Evolutionary conservation across 2,888 invertebrate species (phyloP).

Genomic region (Cyclophora punctaria): DNA sequence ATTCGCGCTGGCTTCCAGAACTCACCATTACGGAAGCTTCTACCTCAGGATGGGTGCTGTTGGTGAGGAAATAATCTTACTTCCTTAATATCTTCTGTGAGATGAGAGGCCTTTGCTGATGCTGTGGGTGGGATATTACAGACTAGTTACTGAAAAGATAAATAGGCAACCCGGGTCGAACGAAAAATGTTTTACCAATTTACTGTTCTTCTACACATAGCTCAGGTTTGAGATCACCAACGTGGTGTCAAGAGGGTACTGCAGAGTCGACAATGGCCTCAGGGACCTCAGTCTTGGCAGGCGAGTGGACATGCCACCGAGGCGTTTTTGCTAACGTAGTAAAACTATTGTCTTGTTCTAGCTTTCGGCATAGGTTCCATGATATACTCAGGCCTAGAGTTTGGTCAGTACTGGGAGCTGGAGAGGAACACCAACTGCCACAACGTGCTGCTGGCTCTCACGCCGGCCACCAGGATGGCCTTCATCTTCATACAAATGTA

Average conservation of each 20-base stretch:
- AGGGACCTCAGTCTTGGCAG: too few relatives aligned
- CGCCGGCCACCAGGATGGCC: constrained; percentile 93
- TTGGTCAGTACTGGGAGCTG: constrained; percentile 95
- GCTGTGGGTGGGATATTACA: too few relatives aligned
- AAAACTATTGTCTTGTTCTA: constrained; percentile 40
- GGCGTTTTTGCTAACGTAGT: not conserved
- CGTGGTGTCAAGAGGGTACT: too few relatives aligned
- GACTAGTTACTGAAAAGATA: too few relatives aligned
- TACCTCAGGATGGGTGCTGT: constrained; percentile 95
- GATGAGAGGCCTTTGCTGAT: not conserved
- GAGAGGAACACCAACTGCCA: constrained; percentile 93
- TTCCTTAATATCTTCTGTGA: too few relatives aligned
- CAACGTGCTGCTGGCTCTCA: constrained; percentile 90
- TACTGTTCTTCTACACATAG: not conserved
- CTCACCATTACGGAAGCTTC: constrained; percentile 92
- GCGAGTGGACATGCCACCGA: not conserved
- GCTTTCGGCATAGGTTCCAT: constrained; percentile 97
- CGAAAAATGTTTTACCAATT: not conserved
- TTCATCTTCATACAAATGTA: constrained; percentile 99
- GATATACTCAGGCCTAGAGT: constrained; percentile 96
- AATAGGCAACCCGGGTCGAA: too few relatives aligned
- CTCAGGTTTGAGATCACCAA: constrained; percentile 2
- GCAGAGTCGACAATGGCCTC: constrained; percentile 7
- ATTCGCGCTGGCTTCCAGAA: constrained; percentile 67
- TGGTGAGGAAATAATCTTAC: constrained; percentile 57